Conservation (phyloP, 2,888 invertebrate genomes). For the Caenorhabditis sp. region DNA sequence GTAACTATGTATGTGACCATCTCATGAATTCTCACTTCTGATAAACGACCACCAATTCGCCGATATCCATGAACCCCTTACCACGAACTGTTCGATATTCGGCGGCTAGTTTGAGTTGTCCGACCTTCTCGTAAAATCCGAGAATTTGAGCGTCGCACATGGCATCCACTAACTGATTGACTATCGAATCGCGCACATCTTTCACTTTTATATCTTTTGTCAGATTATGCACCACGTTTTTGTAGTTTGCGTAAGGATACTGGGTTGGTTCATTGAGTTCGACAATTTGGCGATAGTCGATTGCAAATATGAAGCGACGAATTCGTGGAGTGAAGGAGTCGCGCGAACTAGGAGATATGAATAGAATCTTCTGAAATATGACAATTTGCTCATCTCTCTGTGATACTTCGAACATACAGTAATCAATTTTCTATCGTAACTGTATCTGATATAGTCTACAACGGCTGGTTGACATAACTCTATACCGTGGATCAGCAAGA, state of each 20-base stretch:
- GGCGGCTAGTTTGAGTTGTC: slow-evolving; percentile 9
- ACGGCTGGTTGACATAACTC: slow-evolving; percentile 22
- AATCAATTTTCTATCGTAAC: slow-evolving; percentile 22
- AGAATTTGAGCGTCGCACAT: slow-evolving; percentile 21
- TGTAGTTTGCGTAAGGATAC: slow-evolving; percentile 28
- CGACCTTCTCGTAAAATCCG: slow-evolving; percentile 26
- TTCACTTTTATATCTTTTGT: slow-evolving; percentile 25
- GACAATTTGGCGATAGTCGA: slow-evolving; percentile 14
- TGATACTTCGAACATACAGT: slow-evolving; percentile 13
- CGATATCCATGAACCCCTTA: slow-evolving; percentile 19
- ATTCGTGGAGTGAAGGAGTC: slow-evolving; percentile 15
- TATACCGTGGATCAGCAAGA: slow-evolving; percentile 26
- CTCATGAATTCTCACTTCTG: slow-evolving; percentile 18
- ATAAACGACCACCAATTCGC: slow-evolving; percentile 28
- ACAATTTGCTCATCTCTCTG: no score
- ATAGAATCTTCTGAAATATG: slow-evolving; percentile 21
- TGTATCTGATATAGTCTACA: slow-evolving; percentile 23
- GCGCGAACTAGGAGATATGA: slow-evolving; percentile 8
- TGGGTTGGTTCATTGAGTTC: background rate
- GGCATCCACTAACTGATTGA: slow-evolving; percentile 16
- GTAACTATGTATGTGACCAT: background rate
- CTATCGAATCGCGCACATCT: slow-evolving; percentile 30
- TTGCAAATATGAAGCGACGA: slow-evolving; percentile 26
- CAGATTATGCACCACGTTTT: slow-evolving; percentile 7
- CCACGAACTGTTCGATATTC: slow-evolving; percentile 18